Percentiles rank a stretch among this genome's conserved stretches.
These are phyloP conservation scores for Microcebus murinus DNA, from an alignment of 2,113 vertebrate genomes.

Conservation along the genomic window DNA sequence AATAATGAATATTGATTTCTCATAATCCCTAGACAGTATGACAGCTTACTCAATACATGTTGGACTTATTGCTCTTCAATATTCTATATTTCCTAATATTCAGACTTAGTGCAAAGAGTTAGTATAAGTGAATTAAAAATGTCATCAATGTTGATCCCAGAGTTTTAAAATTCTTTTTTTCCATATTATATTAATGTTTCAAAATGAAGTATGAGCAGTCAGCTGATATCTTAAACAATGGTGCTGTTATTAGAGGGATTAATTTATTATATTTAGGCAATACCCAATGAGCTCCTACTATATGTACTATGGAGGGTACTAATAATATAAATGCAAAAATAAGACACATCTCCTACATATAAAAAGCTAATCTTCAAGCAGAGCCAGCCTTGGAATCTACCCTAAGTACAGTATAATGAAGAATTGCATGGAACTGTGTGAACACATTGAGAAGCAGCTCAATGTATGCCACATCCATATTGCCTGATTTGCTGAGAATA, in stretches of 20 bases:
- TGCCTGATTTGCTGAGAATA: neutral
- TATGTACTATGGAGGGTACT: neutral
- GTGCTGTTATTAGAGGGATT: neutral
- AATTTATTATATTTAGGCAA: neutral
- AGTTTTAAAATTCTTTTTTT: neutral
- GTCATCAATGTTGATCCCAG: neutral
- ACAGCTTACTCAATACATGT: neutral
- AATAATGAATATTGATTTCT: neutral
- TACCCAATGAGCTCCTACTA: neutral
- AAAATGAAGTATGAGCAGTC: neutral
- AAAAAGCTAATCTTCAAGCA: neutral
- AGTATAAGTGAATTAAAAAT: neutral
- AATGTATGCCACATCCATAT: neutral
- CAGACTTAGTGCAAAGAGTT: neutral
- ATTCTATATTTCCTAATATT: neutral
- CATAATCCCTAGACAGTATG: neutral
- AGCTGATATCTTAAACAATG: neutral
- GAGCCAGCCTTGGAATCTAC: neutral
- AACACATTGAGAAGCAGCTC: neutral
- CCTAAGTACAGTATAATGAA: neutral
- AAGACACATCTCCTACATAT: neutral
- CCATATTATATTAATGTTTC: neutral
- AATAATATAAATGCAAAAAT: neutral
- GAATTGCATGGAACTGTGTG: neutral
- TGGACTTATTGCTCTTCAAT: neutral